These are phyloP conservation scores for Artemia sinica DNA, from an alignment of 2,888 invertebrate species.

Conservation along the genomic window DNA sequence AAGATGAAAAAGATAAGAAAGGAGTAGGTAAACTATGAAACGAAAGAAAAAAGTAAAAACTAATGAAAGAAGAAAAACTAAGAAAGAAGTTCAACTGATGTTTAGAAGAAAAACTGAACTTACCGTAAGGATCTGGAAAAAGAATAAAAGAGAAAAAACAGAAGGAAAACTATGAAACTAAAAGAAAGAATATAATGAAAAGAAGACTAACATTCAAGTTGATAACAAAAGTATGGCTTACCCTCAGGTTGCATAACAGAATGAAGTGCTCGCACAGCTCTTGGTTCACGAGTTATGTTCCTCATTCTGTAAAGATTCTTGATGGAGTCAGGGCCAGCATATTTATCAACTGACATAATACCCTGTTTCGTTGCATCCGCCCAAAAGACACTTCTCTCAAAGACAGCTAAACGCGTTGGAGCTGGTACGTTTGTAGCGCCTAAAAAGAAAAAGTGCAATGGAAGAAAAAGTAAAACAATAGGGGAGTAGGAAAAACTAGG, in stretches of 20 bases:
- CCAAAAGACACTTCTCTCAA: conserved; percentile 76
- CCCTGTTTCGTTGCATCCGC: conserved; percentile 78
- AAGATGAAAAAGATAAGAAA: no score
- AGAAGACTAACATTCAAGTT: no score
- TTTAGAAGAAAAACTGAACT: no score
- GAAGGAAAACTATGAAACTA: no score
- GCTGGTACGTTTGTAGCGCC: conserved; percentile 45
- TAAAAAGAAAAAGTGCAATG: neutral
- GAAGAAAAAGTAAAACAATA: neutral
- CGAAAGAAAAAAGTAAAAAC: no score
- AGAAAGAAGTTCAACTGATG: no score
- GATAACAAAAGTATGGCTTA: conserved; percentile 26
- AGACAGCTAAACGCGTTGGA: conserved; percentile 61
- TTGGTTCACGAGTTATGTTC: conserved; percentile 56
- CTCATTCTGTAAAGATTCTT: conserved; percentile 60
- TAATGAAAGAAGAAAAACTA: no score
- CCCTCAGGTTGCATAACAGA: conserved; percentile 53
- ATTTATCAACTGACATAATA: conserved; percentile 69
- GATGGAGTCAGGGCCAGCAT: conserved; percentile 51
- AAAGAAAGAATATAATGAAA: no score
- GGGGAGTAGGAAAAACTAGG: neutral
- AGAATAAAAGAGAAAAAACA: no score
- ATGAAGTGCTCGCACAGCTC: conserved; percentile 65
- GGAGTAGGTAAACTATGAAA: no score
- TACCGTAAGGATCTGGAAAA: no score